Evolutionary conservation across 2,797 vertebrate species (phyloP).

Genomic region (Myotis myotis): DNA sequence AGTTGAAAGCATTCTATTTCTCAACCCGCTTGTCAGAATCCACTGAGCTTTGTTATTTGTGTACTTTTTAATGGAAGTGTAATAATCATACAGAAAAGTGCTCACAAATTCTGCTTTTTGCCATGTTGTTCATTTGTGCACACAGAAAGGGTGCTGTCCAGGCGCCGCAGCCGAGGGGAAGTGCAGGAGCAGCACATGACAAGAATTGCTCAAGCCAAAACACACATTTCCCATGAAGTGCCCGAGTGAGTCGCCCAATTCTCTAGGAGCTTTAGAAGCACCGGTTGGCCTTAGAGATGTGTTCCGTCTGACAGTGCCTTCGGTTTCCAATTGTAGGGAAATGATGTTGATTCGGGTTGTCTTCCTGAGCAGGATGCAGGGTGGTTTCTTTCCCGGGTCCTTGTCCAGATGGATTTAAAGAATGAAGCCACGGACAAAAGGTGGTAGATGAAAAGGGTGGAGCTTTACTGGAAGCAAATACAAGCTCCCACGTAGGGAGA

Average conservation of each 20-base stretch:
- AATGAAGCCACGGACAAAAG: too few species aligned
- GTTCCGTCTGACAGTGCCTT: fast-evolving
- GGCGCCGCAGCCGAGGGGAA: fast-evolving
- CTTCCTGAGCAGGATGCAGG: too few species aligned
- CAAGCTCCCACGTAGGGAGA: too few species aligned
- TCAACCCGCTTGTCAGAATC: background rate
- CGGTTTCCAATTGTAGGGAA: background rate
- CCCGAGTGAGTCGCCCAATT: background rate
- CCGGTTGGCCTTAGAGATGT: fast-evolving
- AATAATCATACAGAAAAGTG: background rate
- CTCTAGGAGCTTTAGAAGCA: fast-evolving
- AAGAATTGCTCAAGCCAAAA: background rate
- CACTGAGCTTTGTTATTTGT: background rate
- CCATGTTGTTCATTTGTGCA: fast-evolving
- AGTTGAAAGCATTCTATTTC: background rate
- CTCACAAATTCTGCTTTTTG: background rate
- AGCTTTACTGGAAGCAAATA: too few species aligned
- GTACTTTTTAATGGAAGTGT: background rate
- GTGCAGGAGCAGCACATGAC: fast-evolving
- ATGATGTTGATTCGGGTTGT: too few species aligned
- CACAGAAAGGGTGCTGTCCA: fast-evolving
- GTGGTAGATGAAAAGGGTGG: too few species aligned
- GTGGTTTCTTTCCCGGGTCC: too few species aligned
- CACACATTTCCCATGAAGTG: background rate
- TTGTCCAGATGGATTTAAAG: too few species aligned